Evolutionary conservation across 2,888 invertebrate species (phyloP).

Genomic region (Platynereis dumerilii): DNA sequence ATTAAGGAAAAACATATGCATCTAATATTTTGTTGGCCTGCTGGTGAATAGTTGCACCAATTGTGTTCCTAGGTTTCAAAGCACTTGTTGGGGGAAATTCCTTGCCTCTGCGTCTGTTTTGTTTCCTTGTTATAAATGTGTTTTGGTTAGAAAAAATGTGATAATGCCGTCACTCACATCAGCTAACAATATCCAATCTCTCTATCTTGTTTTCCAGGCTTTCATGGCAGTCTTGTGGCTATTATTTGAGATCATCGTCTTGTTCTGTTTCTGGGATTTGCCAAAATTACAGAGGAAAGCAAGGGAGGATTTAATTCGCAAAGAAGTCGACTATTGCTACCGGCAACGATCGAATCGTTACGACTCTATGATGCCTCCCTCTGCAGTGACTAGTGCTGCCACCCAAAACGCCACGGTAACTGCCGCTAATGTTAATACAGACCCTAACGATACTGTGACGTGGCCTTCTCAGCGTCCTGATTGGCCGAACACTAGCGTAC

Average conservation of each 20-base stretch:
- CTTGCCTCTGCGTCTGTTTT: too few species aligned
- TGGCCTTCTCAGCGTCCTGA: neutral
- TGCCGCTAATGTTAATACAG: neutral
- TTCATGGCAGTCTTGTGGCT: conserved; percentile 64
- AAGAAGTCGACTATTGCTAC: neutral
- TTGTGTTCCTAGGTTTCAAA: too few species aligned
- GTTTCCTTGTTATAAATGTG: too few species aligned
- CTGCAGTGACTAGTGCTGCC: neutral
- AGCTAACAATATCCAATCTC: too few species aligned
- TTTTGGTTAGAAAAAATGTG: too few species aligned
- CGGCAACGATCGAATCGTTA: neutral
- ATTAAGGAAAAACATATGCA: too few species aligned
- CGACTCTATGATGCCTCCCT: conserved; percentile 2
- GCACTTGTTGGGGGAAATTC: too few species aligned
- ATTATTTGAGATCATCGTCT: conserved; percentile 42
- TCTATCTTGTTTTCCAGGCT: conserved; percentile 44
- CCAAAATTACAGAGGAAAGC: conserved; percentile 16
- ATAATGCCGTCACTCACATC: too few species aligned
- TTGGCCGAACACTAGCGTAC: too few species aligned
- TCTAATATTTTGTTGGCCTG: too few species aligned
- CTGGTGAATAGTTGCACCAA: too few species aligned
- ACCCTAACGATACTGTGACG: neutral
- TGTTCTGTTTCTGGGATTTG: conserved; percentile 47
- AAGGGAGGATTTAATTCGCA: conserved; percentile 9
- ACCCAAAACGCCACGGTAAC: neutral